A percentile compares a stretch with the other conserved stretches of the same genome.
These are phyloP conservation scores for Dinocampus coccinellae DNA, from an alignment of 2,888 invertebrate genomes.

Conservation along the genomic window DNA sequence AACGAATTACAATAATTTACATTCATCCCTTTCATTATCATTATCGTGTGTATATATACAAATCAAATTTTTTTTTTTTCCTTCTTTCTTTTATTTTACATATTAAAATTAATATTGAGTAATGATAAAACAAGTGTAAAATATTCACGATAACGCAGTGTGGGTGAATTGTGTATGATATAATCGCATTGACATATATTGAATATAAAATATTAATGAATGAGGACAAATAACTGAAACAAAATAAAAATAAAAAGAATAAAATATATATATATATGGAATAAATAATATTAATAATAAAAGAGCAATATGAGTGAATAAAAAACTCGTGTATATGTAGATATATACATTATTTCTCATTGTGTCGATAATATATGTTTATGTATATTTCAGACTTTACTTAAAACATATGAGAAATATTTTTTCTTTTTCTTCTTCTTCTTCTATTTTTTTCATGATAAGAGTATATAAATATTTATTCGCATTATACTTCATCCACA, in stretches of 20 bases:
- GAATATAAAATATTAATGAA: background rate
- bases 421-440: too few species aligned
- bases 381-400: background rate
- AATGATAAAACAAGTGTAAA: background rate
- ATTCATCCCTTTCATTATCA: background rate
- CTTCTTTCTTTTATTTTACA: background rate
- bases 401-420: background rate
- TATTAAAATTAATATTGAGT: background rate
- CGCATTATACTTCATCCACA: background rate
- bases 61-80: too few species aligned
- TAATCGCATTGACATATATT: too few species aligned
- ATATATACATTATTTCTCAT: constrained; percentile 8
- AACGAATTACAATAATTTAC: background rate
- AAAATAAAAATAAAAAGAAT: too few species aligned
- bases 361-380: constrained; percentile 4
- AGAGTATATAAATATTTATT: background rate
- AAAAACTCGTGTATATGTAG: too few species aligned
- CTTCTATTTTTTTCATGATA: background rate
- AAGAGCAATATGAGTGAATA: too few species aligned
- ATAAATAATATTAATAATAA: too few species aligned
- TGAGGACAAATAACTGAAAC: background rate
- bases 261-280: constrained; percentile 3
- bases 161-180: too few species aligned
- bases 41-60: too few species aligned
- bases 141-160: background rate